A percentile compares a stretch with the other conserved stretches of the same genome.
Evolutionary conservation across 2,113 vertebrate species (phyloP).

Genomic region (Prionailurus bengalensis): DNA sequence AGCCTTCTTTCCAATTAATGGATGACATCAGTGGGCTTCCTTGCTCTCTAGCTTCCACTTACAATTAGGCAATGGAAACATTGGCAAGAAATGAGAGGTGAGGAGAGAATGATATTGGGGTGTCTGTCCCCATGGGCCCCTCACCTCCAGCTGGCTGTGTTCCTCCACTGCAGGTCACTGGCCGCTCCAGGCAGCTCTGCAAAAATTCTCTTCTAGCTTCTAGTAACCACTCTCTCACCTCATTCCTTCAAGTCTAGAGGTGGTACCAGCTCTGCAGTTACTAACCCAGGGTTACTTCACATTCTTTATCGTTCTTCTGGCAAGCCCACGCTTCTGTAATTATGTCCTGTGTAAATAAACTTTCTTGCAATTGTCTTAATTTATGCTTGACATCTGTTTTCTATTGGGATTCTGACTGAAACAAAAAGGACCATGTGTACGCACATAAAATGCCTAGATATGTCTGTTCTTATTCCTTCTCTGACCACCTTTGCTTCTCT

Average conservation of each 20-base stretch:
- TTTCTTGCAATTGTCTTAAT: constrained; percentile 66
- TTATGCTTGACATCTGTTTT: constrained; percentile 54
- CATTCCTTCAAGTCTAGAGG: neutral
- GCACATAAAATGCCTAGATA: neutral
- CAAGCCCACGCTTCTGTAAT: constrained; percentile 4
- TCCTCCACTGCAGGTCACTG: neutral
- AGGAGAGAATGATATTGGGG: neutral
- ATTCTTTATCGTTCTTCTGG: neutral
- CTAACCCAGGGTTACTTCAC: neutral
- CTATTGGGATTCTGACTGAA: neutral
- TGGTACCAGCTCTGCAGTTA: neutral
- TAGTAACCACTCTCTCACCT: neutral
- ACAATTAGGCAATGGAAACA: neutral
- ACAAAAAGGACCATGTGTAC: neutral
- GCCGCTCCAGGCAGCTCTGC: neutral
- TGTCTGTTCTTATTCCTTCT: neutral
- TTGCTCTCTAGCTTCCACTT: neutral
- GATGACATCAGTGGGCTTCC: neutral
- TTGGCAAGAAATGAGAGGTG: neutral
- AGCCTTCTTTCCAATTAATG: neutral
- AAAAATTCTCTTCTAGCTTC: neutral
- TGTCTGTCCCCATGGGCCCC: neutral
- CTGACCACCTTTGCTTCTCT: neutral
- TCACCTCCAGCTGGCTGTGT: neutral
- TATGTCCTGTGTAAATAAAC: constrained; percentile 41